Percentiles rank a stretch among this genome's conserved stretches.
Evolutionary conservation across 2,113 vertebrate genomes (phyloP).

Genomic region (Camelus bactrianus): DNA sequence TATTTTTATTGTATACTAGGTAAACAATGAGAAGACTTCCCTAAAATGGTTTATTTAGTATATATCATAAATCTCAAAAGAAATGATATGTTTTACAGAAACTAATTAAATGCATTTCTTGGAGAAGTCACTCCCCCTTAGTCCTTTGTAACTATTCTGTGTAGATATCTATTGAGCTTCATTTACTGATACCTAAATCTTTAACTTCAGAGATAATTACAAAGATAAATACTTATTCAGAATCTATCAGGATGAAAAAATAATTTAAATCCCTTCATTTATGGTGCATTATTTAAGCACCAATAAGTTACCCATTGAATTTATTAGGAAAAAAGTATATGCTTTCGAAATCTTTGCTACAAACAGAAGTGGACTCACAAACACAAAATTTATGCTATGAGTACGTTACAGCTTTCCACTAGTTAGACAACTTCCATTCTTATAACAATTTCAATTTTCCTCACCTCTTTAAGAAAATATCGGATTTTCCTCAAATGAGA

Average conservation of each 20-base stretch:
- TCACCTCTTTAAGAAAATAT: neutral
- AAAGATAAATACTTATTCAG: conserved; percentile 25
- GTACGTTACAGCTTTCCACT: neutral
- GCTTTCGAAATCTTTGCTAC: neutral
- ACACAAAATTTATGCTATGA: neutral
- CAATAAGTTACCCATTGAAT: neutral
- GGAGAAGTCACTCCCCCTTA: neutral
- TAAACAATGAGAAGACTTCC: neutral
- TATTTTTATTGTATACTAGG: neutral
- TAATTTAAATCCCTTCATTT: neutral
- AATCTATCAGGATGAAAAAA: neutral
- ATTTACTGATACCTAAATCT: conserved; percentile 19
- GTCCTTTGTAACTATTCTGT: neutral
- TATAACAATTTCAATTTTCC: neutral
- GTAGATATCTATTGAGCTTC: neutral
- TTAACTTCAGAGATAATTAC: neutral
- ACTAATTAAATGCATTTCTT: neutral
- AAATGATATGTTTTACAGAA: neutral
- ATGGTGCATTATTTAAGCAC: neutral
- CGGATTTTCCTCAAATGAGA: neutral
- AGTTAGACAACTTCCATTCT: neutral
- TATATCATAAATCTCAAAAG: neutral
- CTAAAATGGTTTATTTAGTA: neutral
- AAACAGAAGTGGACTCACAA: neutral
- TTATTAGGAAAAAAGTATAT: neutral